Evolutionary conservation across 1,140 invertebrate genomes (phyloP), one percentile per base, ranked within the genome.

Genomic region (Sinonovacula constricta): DNA sequence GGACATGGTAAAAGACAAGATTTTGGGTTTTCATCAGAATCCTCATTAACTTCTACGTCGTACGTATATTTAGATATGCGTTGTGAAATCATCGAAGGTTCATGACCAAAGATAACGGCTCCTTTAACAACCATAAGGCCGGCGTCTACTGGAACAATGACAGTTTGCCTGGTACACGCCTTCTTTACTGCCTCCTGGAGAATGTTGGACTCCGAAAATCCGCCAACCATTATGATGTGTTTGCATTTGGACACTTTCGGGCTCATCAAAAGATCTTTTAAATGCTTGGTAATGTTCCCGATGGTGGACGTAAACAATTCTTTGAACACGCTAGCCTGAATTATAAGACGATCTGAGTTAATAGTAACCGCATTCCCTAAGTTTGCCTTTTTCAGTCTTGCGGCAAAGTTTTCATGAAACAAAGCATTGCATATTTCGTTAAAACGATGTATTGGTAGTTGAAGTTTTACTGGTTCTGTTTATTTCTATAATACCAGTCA

Each of bases 231-330:
- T 10, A 49, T 49, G n/a, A 49, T 49, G 33, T 30, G 30, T 12
- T 3, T 4, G 18, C 28, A 33, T 12, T 57, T 65, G 59, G 59
- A 24, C 18, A 72, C 62, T 28, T 67, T 31, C 18, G 69, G 69
- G 22, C 51, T 14, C 68, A 56, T 26, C 5, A 80, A 56, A 1
- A 80, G 30, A 24, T 53, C 63, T 53, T 67, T 54, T 22, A 80
- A 34, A 59, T 80, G 78, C 18, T 0, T 18, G 7, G 68, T 45
- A 33, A 80, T 80, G 28, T 80, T 74, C n/a, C 68, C 59, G n/a
- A 54, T 74, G 30, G 57, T 67, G 0, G 60, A 36, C 51, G 72
- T 67, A 39, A 80, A 72, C n/a, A 80, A 60, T n/a, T 80, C 51
- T 66, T 74, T 49, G 39, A 80, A 72, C 10, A 80, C 51, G 26